Conservation (phyloP, 2,888 invertebrate genomes). For the Thymelicus sylvestris region DNA sequence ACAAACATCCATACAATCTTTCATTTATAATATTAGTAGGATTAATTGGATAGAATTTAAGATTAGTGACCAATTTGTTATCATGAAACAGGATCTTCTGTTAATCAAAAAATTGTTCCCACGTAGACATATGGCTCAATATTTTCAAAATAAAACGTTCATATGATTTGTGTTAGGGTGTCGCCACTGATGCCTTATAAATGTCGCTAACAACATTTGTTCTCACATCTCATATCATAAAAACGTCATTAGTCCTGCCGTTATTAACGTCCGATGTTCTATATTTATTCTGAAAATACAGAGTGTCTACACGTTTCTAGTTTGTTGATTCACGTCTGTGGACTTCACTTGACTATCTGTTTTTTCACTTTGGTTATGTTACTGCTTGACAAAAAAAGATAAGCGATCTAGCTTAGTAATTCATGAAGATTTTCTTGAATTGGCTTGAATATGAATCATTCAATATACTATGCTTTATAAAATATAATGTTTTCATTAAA, state of each 20-base stretch:
- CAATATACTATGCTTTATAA: no score
- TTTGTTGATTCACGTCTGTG: not conserved
- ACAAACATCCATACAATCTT: no score
- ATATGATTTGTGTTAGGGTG: conserved; percentile 28
- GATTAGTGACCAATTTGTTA: no score
- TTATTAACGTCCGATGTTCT: conserved; percentile 10
- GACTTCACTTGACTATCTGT: not conserved
- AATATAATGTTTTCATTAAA: no score
- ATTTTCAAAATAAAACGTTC: conserved; percentile 24
- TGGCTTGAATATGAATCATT: no score
- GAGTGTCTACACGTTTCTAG: conserved; percentile 9
- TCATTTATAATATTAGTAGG: no score
- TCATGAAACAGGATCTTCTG: no score
- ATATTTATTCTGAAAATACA: conserved; percentile 2
- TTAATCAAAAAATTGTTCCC: conserved; percentile 5
- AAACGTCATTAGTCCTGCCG: conserved; percentile 23
- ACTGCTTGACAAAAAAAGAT: no score
- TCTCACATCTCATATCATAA: conserved; percentile 15
- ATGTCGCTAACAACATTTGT: conserved; percentile 26
- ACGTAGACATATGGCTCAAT: conserved; percentile 22
- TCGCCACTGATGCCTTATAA: conserved; percentile 13
- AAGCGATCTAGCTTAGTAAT: no score
- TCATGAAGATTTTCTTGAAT: no score
- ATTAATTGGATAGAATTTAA: no score
- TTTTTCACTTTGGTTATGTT: no score